Conservation (phyloP, 2,797 vertebrate genomes). For the Pteropus rufus region DNA sequence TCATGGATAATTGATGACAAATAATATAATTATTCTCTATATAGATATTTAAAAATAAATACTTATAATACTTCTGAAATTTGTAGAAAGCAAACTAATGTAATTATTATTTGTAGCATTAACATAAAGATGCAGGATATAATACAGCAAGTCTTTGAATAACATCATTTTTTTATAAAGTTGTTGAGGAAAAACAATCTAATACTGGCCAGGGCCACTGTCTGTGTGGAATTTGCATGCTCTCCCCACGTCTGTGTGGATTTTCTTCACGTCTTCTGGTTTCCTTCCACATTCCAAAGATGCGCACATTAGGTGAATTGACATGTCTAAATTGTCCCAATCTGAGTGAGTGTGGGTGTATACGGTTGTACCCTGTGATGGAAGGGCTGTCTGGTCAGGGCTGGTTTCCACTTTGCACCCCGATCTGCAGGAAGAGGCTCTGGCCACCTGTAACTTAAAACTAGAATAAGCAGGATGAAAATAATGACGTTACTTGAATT, state of each 20-base stretch:
- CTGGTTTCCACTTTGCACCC: neutral
- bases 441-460: neutral
- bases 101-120: neutral
- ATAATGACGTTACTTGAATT: neutral
- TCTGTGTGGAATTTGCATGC: neutral
- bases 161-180: neutral
- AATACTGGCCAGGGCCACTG: neutral
- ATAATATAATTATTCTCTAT: neutral
- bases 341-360: neutral
- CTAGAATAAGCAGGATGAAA: neutral
- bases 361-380: no score
- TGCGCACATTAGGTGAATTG: neutral
- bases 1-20: neutral
- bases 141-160: neutral
- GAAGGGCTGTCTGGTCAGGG: neutral
- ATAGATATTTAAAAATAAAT: neutral
- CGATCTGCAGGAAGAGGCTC: neutral
- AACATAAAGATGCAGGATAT: neutral
- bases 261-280: neutral
- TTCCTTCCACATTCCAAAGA: no score
- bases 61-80: neutral
- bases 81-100: neutral
- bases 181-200: neutral
- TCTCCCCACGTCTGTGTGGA: neutral
- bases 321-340: neutral